A percentile compares a stretch with the other conserved stretches of the same genome.
Evolutionary conservation across 2,113 vertebrate genomes (phyloP).

Genomic region (Spea multiplicata): DNA sequence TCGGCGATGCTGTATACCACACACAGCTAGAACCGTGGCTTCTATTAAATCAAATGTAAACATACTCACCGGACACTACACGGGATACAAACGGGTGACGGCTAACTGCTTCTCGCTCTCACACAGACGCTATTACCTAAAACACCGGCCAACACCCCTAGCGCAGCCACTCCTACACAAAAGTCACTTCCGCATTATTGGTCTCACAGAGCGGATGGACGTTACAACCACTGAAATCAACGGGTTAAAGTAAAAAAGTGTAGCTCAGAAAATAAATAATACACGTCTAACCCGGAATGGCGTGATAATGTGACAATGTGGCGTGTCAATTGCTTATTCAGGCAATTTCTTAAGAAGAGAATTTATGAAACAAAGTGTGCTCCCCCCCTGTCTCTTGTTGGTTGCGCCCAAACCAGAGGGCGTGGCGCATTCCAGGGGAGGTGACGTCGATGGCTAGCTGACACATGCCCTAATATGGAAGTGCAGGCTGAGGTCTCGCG

Average conservation of each 20-base stretch:
- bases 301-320: too few relatives aligned
- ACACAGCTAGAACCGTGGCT: background rate
- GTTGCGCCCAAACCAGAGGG: background rate
- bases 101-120: background rate
- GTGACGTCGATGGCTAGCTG: slow-evolving; percentile 26
- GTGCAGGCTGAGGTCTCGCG: slow-evolving; percentile 14
- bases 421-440: slow-evolving; percentile 8
- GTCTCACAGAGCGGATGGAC: slow-evolving; percentile 24
- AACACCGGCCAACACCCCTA: slow-evolving; percentile 32
- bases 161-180: slow-evolving; percentile 1
- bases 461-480: slow-evolving; percentile 44
- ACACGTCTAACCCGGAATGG: too few relatives aligned
- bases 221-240: background rate
- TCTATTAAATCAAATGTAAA: background rate
- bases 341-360: too few relatives aligned
- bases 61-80: slow-evolving; percentile 16
- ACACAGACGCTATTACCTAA: slow-evolving; percentile 20
- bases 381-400: background rate
- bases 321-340: too few relatives aligned
- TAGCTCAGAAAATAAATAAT: background rate
- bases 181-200: slow-evolving; percentile 40
- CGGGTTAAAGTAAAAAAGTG: background rate
- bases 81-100: background rate
- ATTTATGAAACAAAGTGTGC: too few relatives aligned
- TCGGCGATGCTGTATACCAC: background rate